phyloP scores from a whole-genome alignment of 1,140 invertebrate species.

The Helicoverpa zea region DNA sequence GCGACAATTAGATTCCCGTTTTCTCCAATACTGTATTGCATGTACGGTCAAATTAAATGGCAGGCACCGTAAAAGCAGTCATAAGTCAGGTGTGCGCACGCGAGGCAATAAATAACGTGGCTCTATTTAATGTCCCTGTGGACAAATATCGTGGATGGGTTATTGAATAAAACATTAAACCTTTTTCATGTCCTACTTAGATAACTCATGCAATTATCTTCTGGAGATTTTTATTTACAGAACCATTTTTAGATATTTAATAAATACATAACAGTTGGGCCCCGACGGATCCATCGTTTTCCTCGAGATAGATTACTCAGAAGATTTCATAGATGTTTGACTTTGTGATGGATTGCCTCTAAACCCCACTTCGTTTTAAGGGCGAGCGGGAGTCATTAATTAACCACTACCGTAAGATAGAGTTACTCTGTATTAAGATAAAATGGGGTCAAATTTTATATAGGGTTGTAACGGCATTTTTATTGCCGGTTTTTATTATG shows the following conservation, averaged over 20 bases:
- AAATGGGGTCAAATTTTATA: slow-evolving; percentile 68
- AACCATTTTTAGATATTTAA: slow-evolving; percentile 20
- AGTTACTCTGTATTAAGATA: slow-evolving; percentile 35
- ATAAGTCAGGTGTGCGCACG: slow-evolving; percentile 74
- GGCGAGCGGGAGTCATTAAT: slow-evolving; percentile 56
- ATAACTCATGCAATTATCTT: slow-evolving; percentile 6
- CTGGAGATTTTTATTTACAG: slow-evolving; percentile 16
- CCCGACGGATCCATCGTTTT: slow-evolving; percentile 41
- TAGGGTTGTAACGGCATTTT: slow-evolving; percentile 1
- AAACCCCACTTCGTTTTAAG: slow-evolving; percentile 46
- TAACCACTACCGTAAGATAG: slow-evolving; percentile 43
- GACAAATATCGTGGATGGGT: slow-evolving; percentile 56
- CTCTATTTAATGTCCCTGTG: slow-evolving; percentile 68
- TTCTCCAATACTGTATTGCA: slow-evolving; percentile 75
- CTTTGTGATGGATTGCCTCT: slow-evolving; percentile 65
- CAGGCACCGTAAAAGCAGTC: slow-evolving; percentile 75
- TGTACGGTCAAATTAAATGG: slow-evolving; percentile 80
- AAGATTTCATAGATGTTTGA: slow-evolving; percentile 67
- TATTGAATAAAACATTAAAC: slow-evolving; percentile 64
- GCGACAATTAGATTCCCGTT: slow-evolving; percentile 79
- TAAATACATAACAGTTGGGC: slow-evolving; percentile 11
- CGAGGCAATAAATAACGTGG: slow-evolving; percentile 70
- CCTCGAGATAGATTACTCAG: slow-evolving; percentile 57
- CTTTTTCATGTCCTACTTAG: slow-evolving; percentile 26
- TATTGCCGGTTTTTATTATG: slow-evolving; percentile 32